Base-by-base conservation (phyloP, 2,888 invertebrate genomes). In the Fragum whitleyi region DNA sequence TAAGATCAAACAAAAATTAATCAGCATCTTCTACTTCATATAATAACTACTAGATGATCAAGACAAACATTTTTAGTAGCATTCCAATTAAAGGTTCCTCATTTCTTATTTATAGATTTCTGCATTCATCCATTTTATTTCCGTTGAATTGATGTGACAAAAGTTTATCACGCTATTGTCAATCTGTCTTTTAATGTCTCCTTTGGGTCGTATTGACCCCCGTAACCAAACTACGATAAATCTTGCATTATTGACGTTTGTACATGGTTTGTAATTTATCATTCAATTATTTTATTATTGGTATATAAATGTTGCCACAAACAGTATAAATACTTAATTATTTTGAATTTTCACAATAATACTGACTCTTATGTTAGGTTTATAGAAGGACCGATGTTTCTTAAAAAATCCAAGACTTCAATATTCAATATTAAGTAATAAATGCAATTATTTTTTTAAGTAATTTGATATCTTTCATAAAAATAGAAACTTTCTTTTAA, bases 151-250 rank as follows among this genome's bases (percentile, higher is more conserved):
- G 47, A 47, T 47, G 47, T 47, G 47, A 5, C 47, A n/a, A 39
- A n/a, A 47, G 47, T 47, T 47, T 47, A 47, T 47, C 47, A 47
- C n/a, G 47, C n/a, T 47, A 47, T 47, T 47, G 47, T 47, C 47
- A 47, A 47, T 47, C 47, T 16, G 47, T 47, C 47, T 47, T 47
- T 47, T 47, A 47, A 47, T 47, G 14, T n/a, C 47, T 47, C 47
- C 47, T n/a, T 5, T 47, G 47, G 47, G 47, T 5, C n/a, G 14
- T n/a, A 14, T n/a, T 47, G 47, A 47, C 47, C 47, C 39, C 16
- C 47, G 19, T 14, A 47, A 47, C 47, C 47, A 47, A 47, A 47
- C 47, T 47, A n/a, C 47, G 47, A 47, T 47, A 47, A 47, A 47
- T 47, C n/a, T 47, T 47, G 19, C 14, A 14, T 47, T n/a, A 47